phyloP scores from a whole-genome alignment of 2,113 vertebrate genomes.

The Bufo gargarizans region DNA sequence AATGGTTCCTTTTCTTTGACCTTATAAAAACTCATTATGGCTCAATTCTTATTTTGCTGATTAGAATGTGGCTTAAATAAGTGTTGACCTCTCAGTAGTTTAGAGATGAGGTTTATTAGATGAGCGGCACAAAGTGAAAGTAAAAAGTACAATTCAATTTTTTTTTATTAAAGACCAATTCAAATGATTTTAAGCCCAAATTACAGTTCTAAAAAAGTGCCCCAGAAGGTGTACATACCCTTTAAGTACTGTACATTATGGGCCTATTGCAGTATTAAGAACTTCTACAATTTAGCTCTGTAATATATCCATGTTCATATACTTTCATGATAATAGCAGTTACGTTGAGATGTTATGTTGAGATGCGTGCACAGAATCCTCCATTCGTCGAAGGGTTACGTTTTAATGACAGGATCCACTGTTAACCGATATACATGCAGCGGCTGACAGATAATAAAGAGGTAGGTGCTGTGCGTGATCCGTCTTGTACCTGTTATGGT shows the following conservation, averaged over 20 bases:
- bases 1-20: too few species aligned
- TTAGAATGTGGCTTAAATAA: too few species aligned
- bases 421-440: constrained; percentile 46
- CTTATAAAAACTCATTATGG: too few species aligned
- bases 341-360: background rate
- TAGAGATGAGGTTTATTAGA: too few species aligned
- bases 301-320: background rate
- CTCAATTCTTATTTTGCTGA: too few species aligned
- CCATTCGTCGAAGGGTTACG: background rate
- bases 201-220: too few species aligned
- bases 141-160: too few species aligned
- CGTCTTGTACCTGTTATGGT: constrained; percentile 66
- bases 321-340: background rate
- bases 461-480: constrained; percentile 58
- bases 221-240: too few species aligned
- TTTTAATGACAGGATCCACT: constrained; percentile 1
- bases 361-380: background rate
- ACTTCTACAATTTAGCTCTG: background rate
- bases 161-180: too few species aligned
- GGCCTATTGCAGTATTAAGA: background rate
- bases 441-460: constrained; percentile 58
- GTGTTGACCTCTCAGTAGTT: too few species aligned
- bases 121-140: too few species aligned
- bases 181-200: too few species aligned
- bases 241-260: background rate